These are phyloP conservation scores for Rhegmatorhina hoffmannsi DNA, from an alignment of 2,113 vertebrate species.

Conservation along the genomic window DNA sequence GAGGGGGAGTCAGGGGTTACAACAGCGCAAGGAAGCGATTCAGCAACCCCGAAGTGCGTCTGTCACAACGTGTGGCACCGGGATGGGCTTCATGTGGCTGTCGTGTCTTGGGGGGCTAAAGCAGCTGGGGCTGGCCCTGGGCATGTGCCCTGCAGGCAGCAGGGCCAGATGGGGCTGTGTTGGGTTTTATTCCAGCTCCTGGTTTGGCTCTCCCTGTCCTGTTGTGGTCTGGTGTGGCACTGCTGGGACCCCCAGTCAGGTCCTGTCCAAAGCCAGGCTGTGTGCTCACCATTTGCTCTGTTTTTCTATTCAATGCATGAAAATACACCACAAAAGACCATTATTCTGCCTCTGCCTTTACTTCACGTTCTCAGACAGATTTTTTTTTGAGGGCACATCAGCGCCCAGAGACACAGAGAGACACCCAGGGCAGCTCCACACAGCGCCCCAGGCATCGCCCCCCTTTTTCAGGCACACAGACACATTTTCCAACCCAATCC, in stretches of 20 bases:
- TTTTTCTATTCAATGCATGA: neutral
- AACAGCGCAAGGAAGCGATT: neutral
- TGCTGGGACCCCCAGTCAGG: neutral
- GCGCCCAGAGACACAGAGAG: fast-evolving
- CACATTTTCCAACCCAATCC: neutral
- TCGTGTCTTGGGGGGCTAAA: neutral
- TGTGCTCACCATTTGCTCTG: neutral
- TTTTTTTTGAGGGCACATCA: neutral
- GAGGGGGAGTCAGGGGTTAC: neutral
- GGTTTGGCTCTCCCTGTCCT: neutral
- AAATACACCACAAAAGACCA: neutral
- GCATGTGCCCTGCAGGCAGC: neutral
- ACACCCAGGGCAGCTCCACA: neutral
- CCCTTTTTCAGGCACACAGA: neutral
- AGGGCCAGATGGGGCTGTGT: neutral
- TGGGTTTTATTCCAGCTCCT: neutral
- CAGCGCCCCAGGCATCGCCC: neutral
- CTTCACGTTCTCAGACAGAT: neutral
- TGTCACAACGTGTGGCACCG: fast-evolving
- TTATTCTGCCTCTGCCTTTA: neutral
- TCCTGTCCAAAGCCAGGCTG: neutral
- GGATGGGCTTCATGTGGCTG: fast-evolving
- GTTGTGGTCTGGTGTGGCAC: neutral
- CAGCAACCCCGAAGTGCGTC: neutral
- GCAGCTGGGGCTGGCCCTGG: neutral